Evolutionary conservation across 2,113 vertebrate genomes (phyloP).

Genomic region (Lasiurus borealis): DNA sequence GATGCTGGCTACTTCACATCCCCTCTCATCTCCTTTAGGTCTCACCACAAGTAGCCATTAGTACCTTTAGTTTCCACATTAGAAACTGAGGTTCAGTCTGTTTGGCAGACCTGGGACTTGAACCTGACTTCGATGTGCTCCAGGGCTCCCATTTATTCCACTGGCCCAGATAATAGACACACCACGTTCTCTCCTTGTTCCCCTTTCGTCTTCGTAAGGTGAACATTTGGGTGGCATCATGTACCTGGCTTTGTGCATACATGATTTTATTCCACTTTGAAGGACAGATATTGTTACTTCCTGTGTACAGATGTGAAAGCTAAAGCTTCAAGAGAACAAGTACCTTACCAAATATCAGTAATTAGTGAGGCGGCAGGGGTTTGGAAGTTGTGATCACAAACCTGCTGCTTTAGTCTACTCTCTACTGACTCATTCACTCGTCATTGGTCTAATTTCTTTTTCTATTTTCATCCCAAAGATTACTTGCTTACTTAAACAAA

Average conservation of each 20-base stretch:
- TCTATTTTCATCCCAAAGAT: not conserved
- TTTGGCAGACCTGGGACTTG: not conserved
- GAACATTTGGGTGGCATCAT: not conserved
- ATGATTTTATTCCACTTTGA: not conserved
- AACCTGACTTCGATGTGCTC: not conserved
- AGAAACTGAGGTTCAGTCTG: not conserved
- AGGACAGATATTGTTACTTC: not conserved
- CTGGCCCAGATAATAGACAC: not conserved
- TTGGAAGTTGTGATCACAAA: not conserved
- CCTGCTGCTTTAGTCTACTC: not conserved
- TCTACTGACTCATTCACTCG: not conserved
- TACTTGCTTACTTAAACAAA: constrained; percentile 26
- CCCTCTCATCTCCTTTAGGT: not conserved
- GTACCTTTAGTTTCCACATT: not conserved
- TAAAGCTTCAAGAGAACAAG: not conserved
- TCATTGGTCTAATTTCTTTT: constrained; percentile 23
- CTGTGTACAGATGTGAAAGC: not conserved
- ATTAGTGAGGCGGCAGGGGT: not conserved
- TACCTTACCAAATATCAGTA: not conserved
- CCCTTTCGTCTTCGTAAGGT: not conserved
- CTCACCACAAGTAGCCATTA: not conserved
- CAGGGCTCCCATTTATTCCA: not conserved
- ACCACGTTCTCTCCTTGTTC: not conserved
- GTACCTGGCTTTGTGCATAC: no score
- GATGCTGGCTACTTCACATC: no score